These are phyloP conservation scores for Cerastis rubricosa DNA, from an alignment of 2,888 invertebrate genomes.

Conservation along the genomic window DNA sequence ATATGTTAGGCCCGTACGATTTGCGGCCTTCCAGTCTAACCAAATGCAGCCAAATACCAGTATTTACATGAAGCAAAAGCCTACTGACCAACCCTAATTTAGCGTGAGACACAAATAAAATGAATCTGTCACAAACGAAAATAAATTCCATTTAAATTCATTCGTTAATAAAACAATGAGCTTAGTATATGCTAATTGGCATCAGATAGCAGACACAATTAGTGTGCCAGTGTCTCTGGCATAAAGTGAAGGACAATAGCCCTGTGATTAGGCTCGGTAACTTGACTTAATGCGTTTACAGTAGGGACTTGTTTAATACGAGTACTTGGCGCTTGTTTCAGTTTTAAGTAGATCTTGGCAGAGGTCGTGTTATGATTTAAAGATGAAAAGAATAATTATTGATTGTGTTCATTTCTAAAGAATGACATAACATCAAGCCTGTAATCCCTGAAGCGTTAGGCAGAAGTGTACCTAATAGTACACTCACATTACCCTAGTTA, in stretches of 20 bases:
- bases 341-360: constrained; percentile 15
- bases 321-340: constrained; percentile 33
- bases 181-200: constrained; percentile 44
- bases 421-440: too few relatives aligned
- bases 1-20: background rate
- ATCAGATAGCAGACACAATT: constrained; percentile 50
- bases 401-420: background rate
- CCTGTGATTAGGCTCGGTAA: constrained; percentile 39
- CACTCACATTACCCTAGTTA: too few relatives aligned
- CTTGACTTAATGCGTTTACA: constrained; percentile 48
- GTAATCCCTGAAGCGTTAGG: too few relatives aligned
- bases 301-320: constrained; percentile 16
- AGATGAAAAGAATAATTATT: background rate
- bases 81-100: background rate
- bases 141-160: background rate
- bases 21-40: background rate
- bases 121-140: background rate
- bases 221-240: constrained; percentile 15
- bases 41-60: background rate
- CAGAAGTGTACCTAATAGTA: too few relatives aligned
- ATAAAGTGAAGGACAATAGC: constrained; percentile 46
- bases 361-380: constrained; percentile 11
- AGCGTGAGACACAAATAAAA: background rate
- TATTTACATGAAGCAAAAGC: background rate
- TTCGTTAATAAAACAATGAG: constrained; percentile 27